Evolutionary conservation across 2,113 vertebrate species (phyloP).

Genomic region (Piprites chloris): DNA sequence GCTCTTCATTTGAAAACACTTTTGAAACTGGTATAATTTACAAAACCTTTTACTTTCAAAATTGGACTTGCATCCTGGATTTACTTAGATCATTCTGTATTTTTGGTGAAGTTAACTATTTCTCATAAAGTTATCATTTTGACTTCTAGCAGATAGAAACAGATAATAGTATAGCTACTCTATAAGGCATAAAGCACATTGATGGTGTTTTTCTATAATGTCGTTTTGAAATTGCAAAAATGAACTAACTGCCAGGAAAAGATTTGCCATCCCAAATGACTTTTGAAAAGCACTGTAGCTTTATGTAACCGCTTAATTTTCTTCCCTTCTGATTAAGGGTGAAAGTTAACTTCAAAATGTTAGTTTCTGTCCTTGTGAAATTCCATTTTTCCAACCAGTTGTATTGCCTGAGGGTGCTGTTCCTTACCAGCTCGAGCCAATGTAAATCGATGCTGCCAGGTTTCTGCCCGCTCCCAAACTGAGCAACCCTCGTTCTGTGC

Average conservation of each 20-base stretch:
- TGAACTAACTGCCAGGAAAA: neutral
- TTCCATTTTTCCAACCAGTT: neutral
- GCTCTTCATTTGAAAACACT: neutral
- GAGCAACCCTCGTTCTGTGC: neutral
- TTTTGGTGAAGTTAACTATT: neutral
- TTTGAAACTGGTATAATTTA: neutral
- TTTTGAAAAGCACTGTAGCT: neutral
- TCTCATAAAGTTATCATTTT: neutral
- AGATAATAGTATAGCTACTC: neutral
- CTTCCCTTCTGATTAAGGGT: neutral
- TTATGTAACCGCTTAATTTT: neutral
- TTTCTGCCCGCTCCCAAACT: slow-evolving; percentile 27
- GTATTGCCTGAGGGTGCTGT: neutral
- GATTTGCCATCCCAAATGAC: neutral
- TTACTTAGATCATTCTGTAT: neutral
- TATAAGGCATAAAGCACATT: neutral
- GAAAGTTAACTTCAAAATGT: neutral
- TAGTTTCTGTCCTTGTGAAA: neutral
- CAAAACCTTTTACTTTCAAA: neutral
- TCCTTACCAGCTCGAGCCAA: neutral
- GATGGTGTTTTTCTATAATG: neutral
- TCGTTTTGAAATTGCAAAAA: neutral
- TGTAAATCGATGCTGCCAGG: slow-evolving; percentile 21
- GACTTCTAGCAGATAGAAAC: neutral
- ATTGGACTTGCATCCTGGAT: neutral